phyloP scores from a whole-genome alignment of 2,888 invertebrate genomes.

The Orthosia cruda region DNA sequence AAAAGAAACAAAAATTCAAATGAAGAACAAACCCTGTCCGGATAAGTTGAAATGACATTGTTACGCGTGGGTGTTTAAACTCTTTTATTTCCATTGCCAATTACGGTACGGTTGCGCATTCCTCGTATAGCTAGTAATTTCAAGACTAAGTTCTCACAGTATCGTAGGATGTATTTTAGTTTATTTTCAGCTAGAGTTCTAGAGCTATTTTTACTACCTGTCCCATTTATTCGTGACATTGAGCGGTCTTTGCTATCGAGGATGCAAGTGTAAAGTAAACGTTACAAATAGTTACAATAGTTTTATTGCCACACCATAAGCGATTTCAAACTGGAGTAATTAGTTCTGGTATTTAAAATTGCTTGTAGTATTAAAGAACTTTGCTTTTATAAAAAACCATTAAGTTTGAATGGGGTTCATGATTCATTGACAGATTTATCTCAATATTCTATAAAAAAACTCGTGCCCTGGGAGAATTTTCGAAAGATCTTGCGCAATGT shows the following conservation, averaged over 20 bases:
- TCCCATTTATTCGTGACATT: conserved; percentile 50
- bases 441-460: not conserved
- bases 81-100: conserved; percentile 62
- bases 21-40: conserved; percentile 42
- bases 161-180: conserved; percentile 46
- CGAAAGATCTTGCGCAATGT: not conserved
- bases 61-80: conserved; percentile 65
- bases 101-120: conserved; percentile 64
- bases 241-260: conserved; percentile 17
- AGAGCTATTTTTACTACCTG: conserved; percentile 56
- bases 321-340: conserved; percentile 24
- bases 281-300: conserved; percentile 6
- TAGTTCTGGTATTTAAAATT: not conserved
- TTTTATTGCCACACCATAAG: conserved; percentile 32
- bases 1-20: conserved; percentile 60
- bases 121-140: conserved; percentile 50
- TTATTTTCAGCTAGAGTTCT: conserved; percentile 52
- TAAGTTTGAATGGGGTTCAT: not conserved
- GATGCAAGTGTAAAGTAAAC: conserved; percentile 25
- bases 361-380: not conserved
- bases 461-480: not conserved
- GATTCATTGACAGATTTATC: not conserved
- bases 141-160: conserved; percentile 51
- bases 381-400: not conserved
- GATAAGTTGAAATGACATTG: conserved; percentile 64